A percentile compares a stretch with the other conserved stretches of the same genome.
Conservation (phyloP, 2,888 invertebrate species). For the Nycteola revayana region DNA sequence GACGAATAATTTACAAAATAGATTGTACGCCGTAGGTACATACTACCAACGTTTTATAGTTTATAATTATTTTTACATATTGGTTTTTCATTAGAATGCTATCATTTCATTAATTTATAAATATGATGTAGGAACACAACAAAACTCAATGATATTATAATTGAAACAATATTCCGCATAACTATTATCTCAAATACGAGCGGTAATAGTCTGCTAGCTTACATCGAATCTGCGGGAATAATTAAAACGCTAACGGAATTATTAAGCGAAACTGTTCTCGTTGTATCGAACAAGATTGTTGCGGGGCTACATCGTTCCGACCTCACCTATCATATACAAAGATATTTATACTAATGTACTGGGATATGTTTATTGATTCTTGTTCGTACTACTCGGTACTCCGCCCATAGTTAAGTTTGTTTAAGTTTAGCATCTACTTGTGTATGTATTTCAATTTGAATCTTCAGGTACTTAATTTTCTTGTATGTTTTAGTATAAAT, state of each 20-base stretch:
- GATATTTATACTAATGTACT: slow-evolving; percentile 21
- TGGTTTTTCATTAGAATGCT: too few relatives aligned
- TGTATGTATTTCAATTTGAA: too few relatives aligned
- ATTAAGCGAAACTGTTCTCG: slow-evolving; percentile 54
- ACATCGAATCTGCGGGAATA: slow-evolving; percentile 49
- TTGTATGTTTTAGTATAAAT: too few relatives aligned
- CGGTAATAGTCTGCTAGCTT: slow-evolving; percentile 38
- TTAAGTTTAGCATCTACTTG: too few relatives aligned
- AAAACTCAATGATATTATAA: slow-evolving; percentile 2
- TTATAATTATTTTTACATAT: too few relatives aligned
- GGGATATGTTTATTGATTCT: slow-evolving; percentile 8
- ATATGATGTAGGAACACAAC: too few relatives aligned
- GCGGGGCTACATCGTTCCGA: slow-evolving; percentile 43
- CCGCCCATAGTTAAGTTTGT: slow-evolving; percentile 14
- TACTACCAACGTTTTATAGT: too few relatives aligned
- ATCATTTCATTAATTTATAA: too few relatives aligned
- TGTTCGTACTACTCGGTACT: slow-evolving; percentile 4
- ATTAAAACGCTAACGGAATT: slow-evolving; percentile 62
- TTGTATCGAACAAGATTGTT: slow-evolving; percentile 61
- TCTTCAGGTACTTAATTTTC: too few relatives aligned
- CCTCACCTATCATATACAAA: slow-evolving; percentile 8
- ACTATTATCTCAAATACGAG: slow-evolving; percentile 24
- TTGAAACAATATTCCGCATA: slow-evolving; percentile 11
- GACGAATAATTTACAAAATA: too few relatives aligned
- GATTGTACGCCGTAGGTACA: too few relatives aligned